Evolutionary conservation across 2,888 invertebrate genomes (phyloP).

Genomic region (Axea sp.): DNA sequence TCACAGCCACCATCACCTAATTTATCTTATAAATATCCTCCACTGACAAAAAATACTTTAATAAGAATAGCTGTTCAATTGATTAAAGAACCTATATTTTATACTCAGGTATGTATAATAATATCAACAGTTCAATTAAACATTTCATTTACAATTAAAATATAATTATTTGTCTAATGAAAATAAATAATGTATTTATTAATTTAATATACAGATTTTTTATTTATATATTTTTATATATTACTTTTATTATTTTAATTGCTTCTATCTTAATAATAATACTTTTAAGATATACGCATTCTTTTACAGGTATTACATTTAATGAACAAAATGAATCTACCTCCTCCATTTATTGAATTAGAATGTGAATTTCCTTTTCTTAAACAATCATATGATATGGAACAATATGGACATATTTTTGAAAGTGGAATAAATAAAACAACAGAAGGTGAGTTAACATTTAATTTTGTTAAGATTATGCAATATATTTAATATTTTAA

Average conservation of each 20-base stretch:
- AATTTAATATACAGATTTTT: too few species aligned
- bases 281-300: too few species aligned
- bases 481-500: neutral
- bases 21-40: conserved; percentile 90
- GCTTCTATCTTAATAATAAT: too few species aligned
- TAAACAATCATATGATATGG: conserved; percentile 73
- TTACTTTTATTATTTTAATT: too few species aligned
- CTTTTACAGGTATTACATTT: conserved; percentile 92
- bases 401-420: conserved; percentile 74
- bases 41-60: conserved; percentile 85
- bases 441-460: too few species aligned
- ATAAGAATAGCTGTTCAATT: conserved; percentile 89
- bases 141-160: too few species aligned
- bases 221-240: too few species aligned
- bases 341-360: conserved; percentile 87
- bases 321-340: conserved; percentile 96
- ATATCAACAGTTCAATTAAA: conserved; percentile 6
- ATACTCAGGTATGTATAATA: conserved; percentile 80
- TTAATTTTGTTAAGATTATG: neutral
- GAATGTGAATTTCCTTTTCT: conserved; percentile 76
- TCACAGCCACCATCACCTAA: conserved; percentile 88
- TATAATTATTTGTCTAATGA: too few species aligned
- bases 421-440: conserved; percentile 32
- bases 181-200: too few species aligned
- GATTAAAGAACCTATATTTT: conserved; percentile 89